Conservation (phyloP, 2,888 invertebrate genomes). For the Mesorhabditis sp. region DNA sequence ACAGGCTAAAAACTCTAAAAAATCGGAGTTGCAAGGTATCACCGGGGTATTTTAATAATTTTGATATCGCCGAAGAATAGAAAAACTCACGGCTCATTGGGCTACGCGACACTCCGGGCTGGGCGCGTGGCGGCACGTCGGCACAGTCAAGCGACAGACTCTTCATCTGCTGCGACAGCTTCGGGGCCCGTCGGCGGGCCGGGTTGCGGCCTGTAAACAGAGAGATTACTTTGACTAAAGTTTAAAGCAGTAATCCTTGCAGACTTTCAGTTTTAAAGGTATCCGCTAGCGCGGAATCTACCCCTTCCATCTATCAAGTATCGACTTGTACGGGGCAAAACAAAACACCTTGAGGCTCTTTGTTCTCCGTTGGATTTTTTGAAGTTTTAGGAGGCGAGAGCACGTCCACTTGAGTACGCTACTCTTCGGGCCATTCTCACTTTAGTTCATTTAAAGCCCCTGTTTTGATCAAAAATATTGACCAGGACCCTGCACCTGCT, state of each 20-base stretch:
- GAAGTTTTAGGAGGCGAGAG: not conserved
- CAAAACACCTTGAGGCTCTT: not conserved
- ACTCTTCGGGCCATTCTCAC: not conserved
- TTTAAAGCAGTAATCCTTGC: not conserved
- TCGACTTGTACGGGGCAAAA: not conserved
- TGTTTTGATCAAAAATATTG: not conserved
- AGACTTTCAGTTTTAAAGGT: not conserved
- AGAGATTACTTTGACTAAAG: not conserved
- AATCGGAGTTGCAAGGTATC: not conserved
- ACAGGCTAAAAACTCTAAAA: not conserved
- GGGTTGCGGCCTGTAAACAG: constrained; percentile 7
- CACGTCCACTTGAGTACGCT: not conserved
- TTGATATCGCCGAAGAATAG: too few species aligned
- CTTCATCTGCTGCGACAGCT: constrained; percentile 56
- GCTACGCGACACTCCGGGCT: constrained; percentile 18
- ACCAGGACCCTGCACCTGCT: too few species aligned
- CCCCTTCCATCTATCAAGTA: too few species aligned
- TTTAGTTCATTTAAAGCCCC: not conserved
- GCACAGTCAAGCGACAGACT: constrained; percentile 56
- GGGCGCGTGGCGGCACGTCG: constrained; percentile 49
- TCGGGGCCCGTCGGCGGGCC: constrained; percentile 49
- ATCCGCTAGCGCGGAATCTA: not conserved
- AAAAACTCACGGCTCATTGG: constrained; percentile 21
- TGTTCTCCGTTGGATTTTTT: not conserved
- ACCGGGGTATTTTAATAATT: too few species aligned